Evolutionary conservation across 1,140 invertebrate species (phyloP).

Genomic region (Dendrolimus punctatus): DNA sequence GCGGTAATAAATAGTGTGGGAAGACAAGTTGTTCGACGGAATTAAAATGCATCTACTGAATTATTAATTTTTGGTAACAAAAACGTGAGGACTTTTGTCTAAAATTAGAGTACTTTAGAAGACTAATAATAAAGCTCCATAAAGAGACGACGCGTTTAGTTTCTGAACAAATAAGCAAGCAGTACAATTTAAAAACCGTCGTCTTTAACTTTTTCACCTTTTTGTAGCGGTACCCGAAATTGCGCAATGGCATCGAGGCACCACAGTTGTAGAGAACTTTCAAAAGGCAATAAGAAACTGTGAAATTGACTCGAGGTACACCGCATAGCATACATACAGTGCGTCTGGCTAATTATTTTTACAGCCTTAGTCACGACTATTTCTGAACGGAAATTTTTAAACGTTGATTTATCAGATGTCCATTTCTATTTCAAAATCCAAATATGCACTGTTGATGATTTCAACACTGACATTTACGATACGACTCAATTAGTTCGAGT

Average conservation of each 20-base stretch:
- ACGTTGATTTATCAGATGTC: slow-evolving; percentile 7
- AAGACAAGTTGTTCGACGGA: too few species aligned
- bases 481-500: too few species aligned
- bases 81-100: neutral
- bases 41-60: slow-evolving; percentile 20
- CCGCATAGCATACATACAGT: slow-evolving; percentile 17
- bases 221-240: slow-evolving; percentile 9
- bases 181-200: neutral
- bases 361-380: slow-evolving; percentile 54
- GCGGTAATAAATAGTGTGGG: too few species aligned
- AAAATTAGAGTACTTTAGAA: too few species aligned
- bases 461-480: slow-evolving; percentile 6
- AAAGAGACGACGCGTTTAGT: too few species aligned
- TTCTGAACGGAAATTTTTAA: slow-evolving; percentile 22
- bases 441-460: slow-evolving; percentile 13
- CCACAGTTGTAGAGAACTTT: slow-evolving; percentile 48
- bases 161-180: too few species aligned
- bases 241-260: slow-evolving; percentile 31
- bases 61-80: slow-evolving; percentile 11
- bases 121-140: too few species aligned
- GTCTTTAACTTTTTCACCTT: too few species aligned
- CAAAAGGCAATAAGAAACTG: slow-evolving; percentile 56
- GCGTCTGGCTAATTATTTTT: slow-evolving; percentile 54
- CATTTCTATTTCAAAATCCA: slow-evolving; percentile 6
- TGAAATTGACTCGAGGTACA: slow-evolving; percentile 42